Evolutionary conservation across 1,140 invertebrate genomes (phyloP).

Genomic region (Drosophila nannoptera): DNA sequence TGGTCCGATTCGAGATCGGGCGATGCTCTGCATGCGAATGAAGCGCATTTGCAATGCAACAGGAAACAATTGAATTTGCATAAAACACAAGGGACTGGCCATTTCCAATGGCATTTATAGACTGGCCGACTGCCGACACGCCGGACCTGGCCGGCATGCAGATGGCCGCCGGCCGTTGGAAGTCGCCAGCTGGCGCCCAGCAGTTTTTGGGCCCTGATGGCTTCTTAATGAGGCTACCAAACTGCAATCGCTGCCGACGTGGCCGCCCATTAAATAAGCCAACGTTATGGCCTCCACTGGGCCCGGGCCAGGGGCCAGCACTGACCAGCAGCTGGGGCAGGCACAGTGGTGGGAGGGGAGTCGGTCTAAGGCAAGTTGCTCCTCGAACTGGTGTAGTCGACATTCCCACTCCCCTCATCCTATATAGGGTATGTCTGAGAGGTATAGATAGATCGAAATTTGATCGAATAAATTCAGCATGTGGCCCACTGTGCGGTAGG

Average conservation of each 20-base stretch:
- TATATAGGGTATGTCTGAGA: too few relatives aligned
- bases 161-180: constrained; percentile 13
- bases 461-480: too few relatives aligned
- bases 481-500: neutral
- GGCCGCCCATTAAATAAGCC: constrained; percentile 43
- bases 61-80: constrained; percentile 76
- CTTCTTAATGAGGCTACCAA: constrained; percentile 62
- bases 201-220: constrained; percentile 49
- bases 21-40: neutral
- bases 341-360: neutral
- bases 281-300: constrained; percentile 17
- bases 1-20: too few relatives aligned
- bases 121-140: constrained; percentile 9
- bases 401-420: too few relatives aligned
- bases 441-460: too few relatives aligned
- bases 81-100: constrained; percentile 59
- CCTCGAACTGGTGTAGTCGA: too few relatives aligned
- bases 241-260: constrained; percentile 36
- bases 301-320: neutral
- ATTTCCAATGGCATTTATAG: constrained; percentile 42
- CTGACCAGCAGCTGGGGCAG: too few relatives aligned
- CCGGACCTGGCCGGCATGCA: constrained; percentile 2
- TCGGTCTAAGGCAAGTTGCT: too few relatives aligned
- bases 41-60: constrained; percentile 67
- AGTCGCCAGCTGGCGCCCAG: neutral